Evolutionary conservation across 2,113 vertebrate species (phyloP), one percentile per base, ranked within the genome.

Genomic region (Periophthalmus modestus): DNA sequence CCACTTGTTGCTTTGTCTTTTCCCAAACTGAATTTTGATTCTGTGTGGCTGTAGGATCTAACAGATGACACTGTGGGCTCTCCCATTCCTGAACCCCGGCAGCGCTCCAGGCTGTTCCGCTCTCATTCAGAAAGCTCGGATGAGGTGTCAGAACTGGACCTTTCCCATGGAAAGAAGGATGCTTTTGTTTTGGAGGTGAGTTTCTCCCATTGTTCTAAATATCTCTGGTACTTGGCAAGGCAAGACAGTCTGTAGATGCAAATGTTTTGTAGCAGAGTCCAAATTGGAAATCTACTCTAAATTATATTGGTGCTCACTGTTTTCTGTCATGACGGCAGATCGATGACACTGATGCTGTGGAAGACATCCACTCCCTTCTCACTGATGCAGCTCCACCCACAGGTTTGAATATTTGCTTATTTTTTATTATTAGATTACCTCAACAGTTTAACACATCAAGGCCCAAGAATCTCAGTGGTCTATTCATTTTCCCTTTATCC

Each of bases 71-170:
- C 72, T n/a, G 76, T 89, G 52, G 91, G 91, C 6, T 99, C 98
- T 50, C 98, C 97, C 0, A 98, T 98, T 81, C 97, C 97, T 69
- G 98, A 99, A 81, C 93, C 96, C 7, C 95, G 96, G 47, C 97
- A 97, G 19, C 94, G 96, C 46, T 97, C 96, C 68, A 93, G 96
- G 72, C 93, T 99, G 7, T 90, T 98, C 66, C 94, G 98, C 57
- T 99, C 98, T 14, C 96, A 98, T 0, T 99, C 98, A 0, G 98
- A 99, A 93, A 99, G 98, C 79, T 99, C 97, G 28, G 98, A 99
- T 65, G 98, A 99, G 91, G 91, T 96, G 69, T 94, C 93, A 74
- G 98, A 99, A 82, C 90, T 99, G 71, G 98, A 99, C 78, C 95
- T 99, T 74, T 99, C 98, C 15, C 97, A 99, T 67, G 98, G 98